Percentiles rank a stretch among this genome's conserved stretches.
These are phyloP conservation scores for Pollenia griseotomentosa DNA, from an alignment of 2,888 invertebrate species.

Conservation along the genomic window DNA sequence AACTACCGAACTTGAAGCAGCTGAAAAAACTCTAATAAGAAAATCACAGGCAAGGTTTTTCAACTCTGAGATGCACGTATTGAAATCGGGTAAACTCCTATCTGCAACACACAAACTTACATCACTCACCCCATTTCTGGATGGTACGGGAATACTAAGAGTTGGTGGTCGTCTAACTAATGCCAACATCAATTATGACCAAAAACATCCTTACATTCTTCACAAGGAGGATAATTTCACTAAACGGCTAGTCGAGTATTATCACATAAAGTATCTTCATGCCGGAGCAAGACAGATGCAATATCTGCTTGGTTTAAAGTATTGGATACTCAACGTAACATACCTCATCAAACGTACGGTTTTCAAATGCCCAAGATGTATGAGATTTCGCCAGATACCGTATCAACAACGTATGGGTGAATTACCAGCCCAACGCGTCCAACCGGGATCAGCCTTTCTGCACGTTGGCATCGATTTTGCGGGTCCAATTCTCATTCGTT, in stretches of 20 bases:
- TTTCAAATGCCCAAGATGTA: constrained; percentile 60
- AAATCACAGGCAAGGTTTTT: background rate
- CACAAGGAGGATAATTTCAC: constrained; percentile 29
- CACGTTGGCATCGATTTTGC: constrained; percentile 62
- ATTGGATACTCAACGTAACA: background rate
- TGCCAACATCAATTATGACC: constrained; percentile 62
- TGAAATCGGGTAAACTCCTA: constrained; percentile 28
- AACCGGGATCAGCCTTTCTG: constrained; percentile 41
- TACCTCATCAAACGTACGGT: constrained; percentile 44
- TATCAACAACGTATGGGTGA: constrained; percentile 72
- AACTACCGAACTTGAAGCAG: constrained; percentile 12
- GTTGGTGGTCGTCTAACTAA: constrained; percentile 72
- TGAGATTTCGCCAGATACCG: constrained; percentile 52
- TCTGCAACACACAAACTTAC: constrained; percentile 1
- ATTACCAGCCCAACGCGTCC: constrained; percentile 67
- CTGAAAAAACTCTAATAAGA: background rate
- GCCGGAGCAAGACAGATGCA: constrained; percentile 29
- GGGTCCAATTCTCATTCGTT: constrained; percentile 57
- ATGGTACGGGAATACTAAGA: constrained; percentile 57
- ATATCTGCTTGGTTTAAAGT: constrained; percentile 49
- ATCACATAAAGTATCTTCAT: constrained; percentile 27
- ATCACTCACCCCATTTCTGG: constrained; percentile 70
- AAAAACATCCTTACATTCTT: constrained; percentile 62
- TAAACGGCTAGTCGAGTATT: background rate
- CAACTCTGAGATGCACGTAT: background rate